A percentile compares a stretch with the other conserved stretches of the same genome.
Evolutionary conservation across 2,113 vertebrate species (phyloP).

Genomic region (Atherinomorus stipes): DNA sequence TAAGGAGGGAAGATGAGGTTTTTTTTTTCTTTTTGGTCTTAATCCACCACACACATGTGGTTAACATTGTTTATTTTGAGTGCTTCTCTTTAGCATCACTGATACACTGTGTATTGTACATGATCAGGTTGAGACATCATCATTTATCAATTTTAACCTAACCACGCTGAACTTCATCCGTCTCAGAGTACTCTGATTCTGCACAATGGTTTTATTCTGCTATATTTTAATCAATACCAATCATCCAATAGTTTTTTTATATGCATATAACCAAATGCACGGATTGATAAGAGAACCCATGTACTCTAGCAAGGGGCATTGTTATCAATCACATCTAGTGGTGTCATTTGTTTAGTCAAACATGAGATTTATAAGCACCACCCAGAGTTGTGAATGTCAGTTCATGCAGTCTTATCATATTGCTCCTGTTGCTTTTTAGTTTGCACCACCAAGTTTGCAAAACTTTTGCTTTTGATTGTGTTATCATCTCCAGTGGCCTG

Average conservation of each 20-base stretch:
- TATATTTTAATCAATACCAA: too few relatives aligned
- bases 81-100: conserved; percentile 33
- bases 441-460: conserved; percentile 6
- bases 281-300: background rate
- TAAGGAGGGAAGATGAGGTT: background rate
- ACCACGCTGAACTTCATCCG: conserved; percentile 51
- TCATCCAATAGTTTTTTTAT: background rate
- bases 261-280: background rate
- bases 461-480: conserved; percentile 44
- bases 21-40: conserved; percentile 26
- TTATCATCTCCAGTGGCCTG: conserved; percentile 39
- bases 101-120: conserved; percentile 44
- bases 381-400: background rate
- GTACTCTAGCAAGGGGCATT: background rate
- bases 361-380: background rate
- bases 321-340: too few relatives aligned
- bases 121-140: conserved; percentile 41
- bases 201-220: conserved; percentile 70
- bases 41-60: conserved; percentile 9
- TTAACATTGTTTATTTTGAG: conserved; percentile 43
- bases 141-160: conserved; percentile 47
- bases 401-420: background rate
- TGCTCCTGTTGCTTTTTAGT: conserved; percentile 13
- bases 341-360: background rate
- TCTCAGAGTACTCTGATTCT: conserved; percentile 63